These are phyloP conservation scores for Tringa solitaria DNA, from an alignment of 2,113 vertebrate species.

Conservation along the genomic window DNA sequence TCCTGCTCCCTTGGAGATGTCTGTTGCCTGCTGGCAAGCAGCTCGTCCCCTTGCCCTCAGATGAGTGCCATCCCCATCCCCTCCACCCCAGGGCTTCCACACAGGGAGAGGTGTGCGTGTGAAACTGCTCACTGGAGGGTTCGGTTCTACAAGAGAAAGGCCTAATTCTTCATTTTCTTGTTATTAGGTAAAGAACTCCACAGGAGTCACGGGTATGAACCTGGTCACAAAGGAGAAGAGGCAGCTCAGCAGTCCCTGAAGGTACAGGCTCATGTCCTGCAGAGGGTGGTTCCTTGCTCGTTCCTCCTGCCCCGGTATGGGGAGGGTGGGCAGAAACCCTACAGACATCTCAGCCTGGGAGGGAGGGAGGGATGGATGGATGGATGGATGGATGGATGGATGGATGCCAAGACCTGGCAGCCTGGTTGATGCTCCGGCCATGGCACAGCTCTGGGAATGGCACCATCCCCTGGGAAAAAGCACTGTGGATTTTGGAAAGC, in stretches of 20 bases:
- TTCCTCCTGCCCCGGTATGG: accelerated
- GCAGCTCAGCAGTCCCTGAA: accelerated
- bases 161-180: neutral
- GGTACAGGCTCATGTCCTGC: accelerated
- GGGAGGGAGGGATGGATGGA: too few species aligned
- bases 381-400: accelerated
- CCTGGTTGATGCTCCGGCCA: accelerated
- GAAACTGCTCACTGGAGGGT: accelerated
- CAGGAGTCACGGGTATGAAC: accelerated
- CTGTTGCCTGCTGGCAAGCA: accelerated
- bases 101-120: accelerated
- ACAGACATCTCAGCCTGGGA: neutral
- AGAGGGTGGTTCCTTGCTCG: accelerated
- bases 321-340: accelerated
- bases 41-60: neutral
- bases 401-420: accelerated
- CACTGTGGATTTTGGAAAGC: neutral
- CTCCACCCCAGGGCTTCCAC: accelerated
- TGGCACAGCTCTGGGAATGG: neutral
- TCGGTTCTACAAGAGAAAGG: neutral
- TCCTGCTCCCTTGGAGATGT: neutral
- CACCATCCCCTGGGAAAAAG: neutral
- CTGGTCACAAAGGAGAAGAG: neutral
- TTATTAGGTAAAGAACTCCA: accelerated
- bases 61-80: accelerated